phyloP scores from a whole-genome alignment of 1,140 invertebrate species.

The Brevipalpus yothersi region DNA sequence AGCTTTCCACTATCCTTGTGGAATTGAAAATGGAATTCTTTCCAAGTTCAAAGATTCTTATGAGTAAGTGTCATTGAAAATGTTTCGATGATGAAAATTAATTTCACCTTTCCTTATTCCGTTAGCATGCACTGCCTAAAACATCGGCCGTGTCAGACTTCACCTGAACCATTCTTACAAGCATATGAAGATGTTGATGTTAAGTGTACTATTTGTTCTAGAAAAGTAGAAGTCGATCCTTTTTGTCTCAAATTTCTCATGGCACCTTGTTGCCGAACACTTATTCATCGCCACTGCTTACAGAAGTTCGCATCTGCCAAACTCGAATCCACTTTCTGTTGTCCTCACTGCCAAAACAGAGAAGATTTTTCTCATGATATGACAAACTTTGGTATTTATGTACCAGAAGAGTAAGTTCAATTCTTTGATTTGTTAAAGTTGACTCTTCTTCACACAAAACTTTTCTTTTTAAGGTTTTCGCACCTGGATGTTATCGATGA shows the following conservation, averaged over 20 bases:
- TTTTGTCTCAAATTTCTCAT: conserved; percentile 15
- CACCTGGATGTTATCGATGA: too few relatives aligned
- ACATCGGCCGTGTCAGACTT: conserved; percentile 27
- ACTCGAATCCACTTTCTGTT: conserved; percentile 36
- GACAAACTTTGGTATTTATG: conserved; percentile 34
- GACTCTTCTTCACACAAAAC: too few relatives aligned
- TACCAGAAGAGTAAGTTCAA: conserved; percentile 24
- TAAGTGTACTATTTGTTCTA: conserved; percentile 30
- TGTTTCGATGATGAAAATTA: too few relatives aligned
- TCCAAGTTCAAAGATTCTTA: conserved; percentile 32
- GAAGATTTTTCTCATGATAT: conserved; percentile 30
- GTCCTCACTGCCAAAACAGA: conserved; percentile 35
- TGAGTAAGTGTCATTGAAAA: conserved; percentile 19
- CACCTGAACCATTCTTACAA: conserved; percentile 5
- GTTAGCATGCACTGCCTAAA: conserved; percentile 31
- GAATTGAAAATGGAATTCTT: conserved; percentile 22
- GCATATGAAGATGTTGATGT: conserved; percentile 10
- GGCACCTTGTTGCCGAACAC: conserved; percentile 32
- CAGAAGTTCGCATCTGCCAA: conserved; percentile 32
- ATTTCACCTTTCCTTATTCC: background rate
- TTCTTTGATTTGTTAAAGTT: background rate
- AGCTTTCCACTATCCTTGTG: too few relatives aligned
- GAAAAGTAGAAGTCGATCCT: conserved; percentile 21
- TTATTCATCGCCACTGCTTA: conserved; percentile 9
- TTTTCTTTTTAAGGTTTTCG: too few relatives aligned